Evolutionary conservation across 2,888 invertebrate species (phyloP).

Genomic region (Drosophila aldrichi): DNA sequence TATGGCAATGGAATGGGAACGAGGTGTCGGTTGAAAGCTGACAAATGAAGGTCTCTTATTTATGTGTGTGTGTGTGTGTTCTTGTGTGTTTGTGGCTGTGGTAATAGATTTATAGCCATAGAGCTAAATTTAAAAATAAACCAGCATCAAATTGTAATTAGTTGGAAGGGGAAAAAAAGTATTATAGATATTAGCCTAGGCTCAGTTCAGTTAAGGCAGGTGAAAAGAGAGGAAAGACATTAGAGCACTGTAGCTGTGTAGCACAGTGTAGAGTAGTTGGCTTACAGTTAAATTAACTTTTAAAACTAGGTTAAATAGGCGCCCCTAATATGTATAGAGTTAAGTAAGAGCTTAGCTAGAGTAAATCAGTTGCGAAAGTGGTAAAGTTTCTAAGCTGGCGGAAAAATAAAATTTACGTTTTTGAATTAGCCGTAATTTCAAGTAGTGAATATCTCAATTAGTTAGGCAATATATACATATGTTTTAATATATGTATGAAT

Average conservation of each 20-base stretch:
- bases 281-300: conserved; percentile 2
- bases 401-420: neutral
- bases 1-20: neutral
- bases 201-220: neutral
- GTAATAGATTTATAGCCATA: conserved; percentile 70
- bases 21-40: conserved; percentile 30
- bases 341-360: neutral
- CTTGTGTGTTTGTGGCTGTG: conserved; percentile 14
- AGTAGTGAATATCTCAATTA: neutral
- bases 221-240: neutral
- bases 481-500: neutral
- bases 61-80: conserved; percentile 4
- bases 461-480: neutral
- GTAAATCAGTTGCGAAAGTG: neutral
- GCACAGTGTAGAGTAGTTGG: neutral
- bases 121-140: conserved; percentile 52
- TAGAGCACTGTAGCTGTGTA: neutral
- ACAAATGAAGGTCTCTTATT: conserved; percentile 38
- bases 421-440: neutral
- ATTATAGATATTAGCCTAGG: neutral
- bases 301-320: conserved; percentile 8
- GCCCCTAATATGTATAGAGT: neutral
- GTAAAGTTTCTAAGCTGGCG: neutral
- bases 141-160: conserved; percentile 61
- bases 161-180: conserved; percentile 11